phyloP scores from a whole-genome alignment of 2,113 vertebrate species.

The Mystacornis crossleyi region DNA sequence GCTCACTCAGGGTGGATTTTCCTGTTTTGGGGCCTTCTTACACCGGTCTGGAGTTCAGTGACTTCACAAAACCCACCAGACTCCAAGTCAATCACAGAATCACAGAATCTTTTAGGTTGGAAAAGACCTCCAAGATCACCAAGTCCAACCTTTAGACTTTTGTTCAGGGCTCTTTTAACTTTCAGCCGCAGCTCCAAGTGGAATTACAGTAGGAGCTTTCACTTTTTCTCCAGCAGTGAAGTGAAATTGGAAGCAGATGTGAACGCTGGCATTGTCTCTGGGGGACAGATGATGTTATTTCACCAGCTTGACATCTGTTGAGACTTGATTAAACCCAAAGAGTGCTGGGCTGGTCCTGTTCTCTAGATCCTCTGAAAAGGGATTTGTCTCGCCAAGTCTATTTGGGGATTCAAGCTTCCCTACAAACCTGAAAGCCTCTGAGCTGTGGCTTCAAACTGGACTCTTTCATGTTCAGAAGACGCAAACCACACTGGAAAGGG shows the following conservation, averaged over 20 bases:
- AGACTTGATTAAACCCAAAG: slow-evolving; percentile 20
- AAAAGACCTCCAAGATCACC: not conserved
- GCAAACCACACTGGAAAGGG: not conserved
- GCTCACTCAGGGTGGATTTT: not conserved
- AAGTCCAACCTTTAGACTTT: not conserved
- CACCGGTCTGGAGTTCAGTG: not conserved
- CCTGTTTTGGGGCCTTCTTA: not conserved
- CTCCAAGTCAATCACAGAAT: not conserved
- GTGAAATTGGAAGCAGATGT: slow-evolving; percentile 49
- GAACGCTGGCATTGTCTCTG: slow-evolving; percentile 6
- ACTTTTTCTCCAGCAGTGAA: slow-evolving; percentile 16
- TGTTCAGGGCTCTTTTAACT: not conserved
- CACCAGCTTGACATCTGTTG: slow-evolving; percentile 48
- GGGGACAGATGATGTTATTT: slow-evolving; percentile 40
- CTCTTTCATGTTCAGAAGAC: not conserved
- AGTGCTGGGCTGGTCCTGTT: not conserved
- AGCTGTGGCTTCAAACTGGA: not conserved
- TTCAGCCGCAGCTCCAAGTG: not conserved
- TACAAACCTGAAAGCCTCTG: not conserved
- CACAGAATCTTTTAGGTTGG: not conserved
- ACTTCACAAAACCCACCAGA: not conserved
- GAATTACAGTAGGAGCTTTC: slow-evolving; percentile 39
- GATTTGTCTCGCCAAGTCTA: not conserved
- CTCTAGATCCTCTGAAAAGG: not conserved
- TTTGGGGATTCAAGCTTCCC: not conserved